A percentile compares a stretch with the other conserved stretches of the same genome.
These are phyloP conservation scores for Centruroides sculpturatus DNA, from an alignment of 1,140 invertebrate species.

Conservation along the genomic window DNA sequence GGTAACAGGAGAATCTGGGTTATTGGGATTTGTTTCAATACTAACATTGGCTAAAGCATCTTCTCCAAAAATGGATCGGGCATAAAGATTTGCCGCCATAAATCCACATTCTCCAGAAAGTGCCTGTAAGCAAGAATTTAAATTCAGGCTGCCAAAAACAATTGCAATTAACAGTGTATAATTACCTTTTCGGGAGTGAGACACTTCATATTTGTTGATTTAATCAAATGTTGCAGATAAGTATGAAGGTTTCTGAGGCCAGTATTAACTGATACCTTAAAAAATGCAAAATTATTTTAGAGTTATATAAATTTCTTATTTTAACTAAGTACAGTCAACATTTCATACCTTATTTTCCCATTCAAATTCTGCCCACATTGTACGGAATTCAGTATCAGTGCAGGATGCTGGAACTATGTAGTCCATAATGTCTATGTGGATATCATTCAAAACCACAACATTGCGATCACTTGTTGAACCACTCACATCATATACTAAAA, in stretches of 20 bases:
- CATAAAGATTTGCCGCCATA: constrained; percentile 98
- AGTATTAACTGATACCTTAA: constrained; percentile 81
- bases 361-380: constrained; percentile 99
- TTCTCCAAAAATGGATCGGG: constrained; percentile 97
- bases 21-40: constrained; percentile 80
- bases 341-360: constrained; percentile 92
- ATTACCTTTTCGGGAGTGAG: constrained; percentile 79
- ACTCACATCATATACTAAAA: constrained; percentile 78
- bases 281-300: background rate
- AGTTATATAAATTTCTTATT: background rate
- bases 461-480: constrained; percentile 87
- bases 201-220: constrained; percentile 97
- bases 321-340: background rate
- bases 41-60: constrained; percentile 96
- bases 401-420: constrained; percentile 96
- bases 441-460: constrained; percentile 96
- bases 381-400: constrained; percentile 86
- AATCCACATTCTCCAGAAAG: constrained; percentile 93
- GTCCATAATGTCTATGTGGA: constrained; percentile 99
- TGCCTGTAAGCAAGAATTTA: constrained; percentile 39
- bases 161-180: background rate
- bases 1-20: constrained; percentile 71
- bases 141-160: constrained; percentile 3
- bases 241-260: constrained; percentile 81
- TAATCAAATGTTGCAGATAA: constrained; percentile 82